Percentiles rank a stretch among this genome's conserved stretches.
Evolutionary conservation across 2,113 vertebrate genomes (phyloP).

Genomic region (Sander lucioperca): DNA sequence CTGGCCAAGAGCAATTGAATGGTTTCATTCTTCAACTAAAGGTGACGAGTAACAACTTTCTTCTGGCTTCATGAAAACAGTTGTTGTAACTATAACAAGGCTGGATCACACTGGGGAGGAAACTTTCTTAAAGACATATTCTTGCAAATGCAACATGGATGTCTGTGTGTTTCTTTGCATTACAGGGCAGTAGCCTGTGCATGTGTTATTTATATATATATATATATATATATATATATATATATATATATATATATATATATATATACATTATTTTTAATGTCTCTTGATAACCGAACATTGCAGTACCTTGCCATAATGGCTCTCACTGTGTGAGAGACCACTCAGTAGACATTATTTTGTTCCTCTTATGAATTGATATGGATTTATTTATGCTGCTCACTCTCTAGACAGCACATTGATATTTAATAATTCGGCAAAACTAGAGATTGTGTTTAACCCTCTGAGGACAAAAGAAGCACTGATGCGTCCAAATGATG

Average conservation of each 20-base stretch:
- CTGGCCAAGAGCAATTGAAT: background rate
- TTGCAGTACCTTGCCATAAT: background rate
- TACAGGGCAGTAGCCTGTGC: background rate
- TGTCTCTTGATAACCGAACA: background rate
- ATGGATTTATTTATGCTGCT: background rate
- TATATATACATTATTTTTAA: background rate
- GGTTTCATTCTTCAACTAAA: constrained; percentile 20
- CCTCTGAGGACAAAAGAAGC: too few species aligned
- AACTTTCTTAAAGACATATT: background rate
- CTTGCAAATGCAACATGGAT: background rate
- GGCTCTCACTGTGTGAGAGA: background rate
- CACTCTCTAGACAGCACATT: background rate
- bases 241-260: too few species aligned
- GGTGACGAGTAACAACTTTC: constrained; percentile 16
- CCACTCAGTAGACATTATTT: background rate
- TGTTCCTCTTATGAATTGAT: background rate
- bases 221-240: too few species aligned
- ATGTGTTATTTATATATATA: too few species aligned
- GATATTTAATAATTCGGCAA: background rate
- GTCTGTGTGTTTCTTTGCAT: background rate
- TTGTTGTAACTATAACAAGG: background rate
- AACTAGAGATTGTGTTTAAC: background rate
- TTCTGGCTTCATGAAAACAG: background rate
- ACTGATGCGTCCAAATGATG: too few species aligned
- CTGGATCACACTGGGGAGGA: background rate